Base-by-base conservation (phyloP, 1,140 invertebrate species). In the Dendroctonus valens region DNA sequence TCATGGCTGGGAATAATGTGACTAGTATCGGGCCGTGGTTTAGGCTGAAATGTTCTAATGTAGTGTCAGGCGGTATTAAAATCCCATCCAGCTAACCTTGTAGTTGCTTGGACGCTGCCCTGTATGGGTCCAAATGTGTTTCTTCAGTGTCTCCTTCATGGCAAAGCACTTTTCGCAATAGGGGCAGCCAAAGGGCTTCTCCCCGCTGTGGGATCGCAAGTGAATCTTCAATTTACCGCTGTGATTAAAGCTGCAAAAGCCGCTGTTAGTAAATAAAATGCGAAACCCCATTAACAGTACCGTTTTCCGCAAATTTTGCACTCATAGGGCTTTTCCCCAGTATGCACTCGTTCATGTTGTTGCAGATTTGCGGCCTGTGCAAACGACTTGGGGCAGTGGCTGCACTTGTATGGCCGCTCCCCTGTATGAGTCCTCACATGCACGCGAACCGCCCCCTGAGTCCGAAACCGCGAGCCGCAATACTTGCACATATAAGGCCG, bases 81-180 rank as follows among this genome's bases (percentile, higher is more conserved):
- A n/a, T n/a, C n/a, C n/a, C n/a, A n/a, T n/a, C n/a, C n/a, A n/a
- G 9, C 8, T 7, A 8, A 68, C 66, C 54, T 68, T 68, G 50
- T 68, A 62, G 8, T 62, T 63, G 7, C 41, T 14, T 15, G 66
- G 57, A 0, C 65, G 40, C 37, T 62, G 65, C 7, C 73, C 74
- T 37, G 69, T 71, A 63, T 76, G 75, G 0, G 70, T 75, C 46
- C 70, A 63, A 26, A 73, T 70, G 50, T 77, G 75, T 52, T 71
- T 87, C 69, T 86, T 87, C 14, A 89, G 75, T 61, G 87, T 87
- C 69, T 87, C 85, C 65, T 85, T 74, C 15, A 86, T 77, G n/a
- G 85, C 84, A 75, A 87, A 89, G 9, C 83, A 81, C 72, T 87
- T 87, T 6, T 70, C 70, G 67, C 79, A 81, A n/a, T 76, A 69